A percentile compares a stretch with the other conserved stretches of the same genome.
Conservation (phyloP, 2,888 invertebrate species). For the Drosophila infuscata region DNA sequence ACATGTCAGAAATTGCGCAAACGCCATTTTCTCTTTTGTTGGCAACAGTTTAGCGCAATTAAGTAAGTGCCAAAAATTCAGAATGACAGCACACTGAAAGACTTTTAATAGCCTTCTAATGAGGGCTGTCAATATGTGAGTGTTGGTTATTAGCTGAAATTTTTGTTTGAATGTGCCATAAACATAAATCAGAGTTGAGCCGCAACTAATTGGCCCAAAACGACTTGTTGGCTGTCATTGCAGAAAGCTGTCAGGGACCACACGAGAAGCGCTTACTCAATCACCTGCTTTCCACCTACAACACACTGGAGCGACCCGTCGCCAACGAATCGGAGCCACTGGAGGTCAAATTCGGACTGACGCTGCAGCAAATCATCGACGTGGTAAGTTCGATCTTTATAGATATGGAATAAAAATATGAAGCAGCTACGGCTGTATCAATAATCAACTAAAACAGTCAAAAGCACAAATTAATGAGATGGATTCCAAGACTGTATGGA, state of each 20-base stretch:
- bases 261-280: slow-evolving; percentile 95
- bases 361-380: slow-evolving; percentile 96
- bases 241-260: slow-evolving; percentile 95
- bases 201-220: slow-evolving; percentile 40
- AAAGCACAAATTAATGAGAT: slow-evolving; percentile 27
- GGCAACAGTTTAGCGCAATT: slow-evolving; percentile 47
- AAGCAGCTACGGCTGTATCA: slow-evolving; percentile 25
- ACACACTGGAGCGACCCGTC: slow-evolving; percentile 95
- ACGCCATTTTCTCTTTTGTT: background rate
- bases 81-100: slow-evolving; percentile 18
- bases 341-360: slow-evolving; percentile 95
- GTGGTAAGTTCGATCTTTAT: slow-evolving; percentile 91
- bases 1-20: slow-evolving; percentile 14
- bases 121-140: slow-evolving; percentile 59
- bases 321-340: slow-evolving; percentile 96
- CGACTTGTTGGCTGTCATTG: slow-evolving; percentile 72
- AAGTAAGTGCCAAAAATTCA: slow-evolving; percentile 54
- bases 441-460: slow-evolving; percentile 33
- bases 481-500: slow-evolving; percentile 27
- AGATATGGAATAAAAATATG: slow-evolving; percentile 20
- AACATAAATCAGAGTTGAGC: slow-evolving; percentile 50
- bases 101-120: slow-evolving; percentile 69
- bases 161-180: slow-evolving; percentile 48
- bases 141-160: slow-evolving; percentile 49
- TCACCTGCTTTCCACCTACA: slow-evolving; percentile 92